Evolutionary conservation across 2,888 invertebrate genomes (phyloP).

Genomic region (Nysson spinosus): DNA sequence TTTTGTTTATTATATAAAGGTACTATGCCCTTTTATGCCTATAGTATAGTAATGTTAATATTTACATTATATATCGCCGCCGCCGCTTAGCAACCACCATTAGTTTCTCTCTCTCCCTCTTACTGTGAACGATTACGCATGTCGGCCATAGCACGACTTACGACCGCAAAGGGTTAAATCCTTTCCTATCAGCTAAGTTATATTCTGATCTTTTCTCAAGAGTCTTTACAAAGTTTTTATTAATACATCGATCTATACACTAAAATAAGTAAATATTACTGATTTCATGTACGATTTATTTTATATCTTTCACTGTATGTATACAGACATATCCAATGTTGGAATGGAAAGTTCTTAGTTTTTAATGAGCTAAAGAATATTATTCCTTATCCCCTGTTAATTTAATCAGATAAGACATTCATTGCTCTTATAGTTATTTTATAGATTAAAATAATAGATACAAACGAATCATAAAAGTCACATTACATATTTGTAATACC

Average conservation of each 20-base stretch:
- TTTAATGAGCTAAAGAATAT: constrained; percentile 44
- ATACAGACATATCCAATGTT: constrained; percentile 51
- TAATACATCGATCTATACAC: background rate
- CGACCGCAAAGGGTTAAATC: no score
- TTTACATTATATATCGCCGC: no score
- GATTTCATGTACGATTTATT: constrained; percentile 31
- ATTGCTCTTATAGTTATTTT: constrained; percentile 13
- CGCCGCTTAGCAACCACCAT: no score
- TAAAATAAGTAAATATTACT: background rate
- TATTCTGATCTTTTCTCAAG: no score
- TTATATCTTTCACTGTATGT: constrained; percentile 36
- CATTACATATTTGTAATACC: background rate
- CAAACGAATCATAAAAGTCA: constrained; percentile 23
- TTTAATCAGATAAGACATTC: constrained; percentile 14
- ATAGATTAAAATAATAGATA: constrained; percentile 16
- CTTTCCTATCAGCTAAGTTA: no score
- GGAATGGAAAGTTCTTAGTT: constrained; percentile 61
- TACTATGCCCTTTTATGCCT: no score
- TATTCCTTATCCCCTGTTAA: constrained; percentile 7
- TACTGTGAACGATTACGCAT: no score
- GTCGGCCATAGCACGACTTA: no score
- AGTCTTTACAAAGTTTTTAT: no score
- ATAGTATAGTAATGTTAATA: no score
- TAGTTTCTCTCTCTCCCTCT: no score
- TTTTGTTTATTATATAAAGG: no score